Base-by-base conservation (phyloP, 1,140 invertebrate species). In the Kradibia gibbosae region DNA sequence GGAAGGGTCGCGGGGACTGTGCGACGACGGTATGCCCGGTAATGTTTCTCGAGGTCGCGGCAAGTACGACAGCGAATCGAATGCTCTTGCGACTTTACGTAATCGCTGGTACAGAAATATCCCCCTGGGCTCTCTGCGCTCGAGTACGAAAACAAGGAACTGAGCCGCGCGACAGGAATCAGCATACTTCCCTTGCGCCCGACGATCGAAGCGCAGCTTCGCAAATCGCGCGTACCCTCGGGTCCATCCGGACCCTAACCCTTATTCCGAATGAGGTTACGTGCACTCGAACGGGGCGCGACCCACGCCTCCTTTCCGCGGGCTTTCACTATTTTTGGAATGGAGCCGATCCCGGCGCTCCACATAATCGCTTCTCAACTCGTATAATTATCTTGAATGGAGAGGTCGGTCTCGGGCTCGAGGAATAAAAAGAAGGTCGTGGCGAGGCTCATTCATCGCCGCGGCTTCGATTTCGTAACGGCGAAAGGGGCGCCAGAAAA, bases 61-160 rank as follows among this genome's bases (percentile, higher is more conserved):
- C 60, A 62, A 62, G 34, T 45, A 13, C 76, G 76, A 39, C 65
- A 8, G 39, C 55, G 42, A 83, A 50, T 81, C 78, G 48, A 60
- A 60, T 28, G 71, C 77, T 77, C 81, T 82, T 84, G 71, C 53
- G 53, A 81, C 77, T 86, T 86, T 86, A 86, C 86, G 85, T 86
- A 87, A 86, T 85, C 77, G 82, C 78, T 48, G 55, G 57, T 70
- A 82, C 79, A 75, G 72, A 81, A 81, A 81, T 81, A 81, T 70
- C 60, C 72, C 1, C 39, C 39, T 11, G 22, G 42, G 57, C 36
- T 50, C 28, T 57, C 70, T 48, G 71, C 42, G 53, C 74, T 79
- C 57, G 70, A 55, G 5, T 10, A 45, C 34, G 74, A 36, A 81
- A 67, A 70, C 45, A 67, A 78, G 74, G 53, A 82, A 82, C 80